Percentiles rank a stretch among this genome's conserved stretches.
Conservation (phyloP, 1,140 invertebrate species). For the Onthophagus taurus region DNA sequence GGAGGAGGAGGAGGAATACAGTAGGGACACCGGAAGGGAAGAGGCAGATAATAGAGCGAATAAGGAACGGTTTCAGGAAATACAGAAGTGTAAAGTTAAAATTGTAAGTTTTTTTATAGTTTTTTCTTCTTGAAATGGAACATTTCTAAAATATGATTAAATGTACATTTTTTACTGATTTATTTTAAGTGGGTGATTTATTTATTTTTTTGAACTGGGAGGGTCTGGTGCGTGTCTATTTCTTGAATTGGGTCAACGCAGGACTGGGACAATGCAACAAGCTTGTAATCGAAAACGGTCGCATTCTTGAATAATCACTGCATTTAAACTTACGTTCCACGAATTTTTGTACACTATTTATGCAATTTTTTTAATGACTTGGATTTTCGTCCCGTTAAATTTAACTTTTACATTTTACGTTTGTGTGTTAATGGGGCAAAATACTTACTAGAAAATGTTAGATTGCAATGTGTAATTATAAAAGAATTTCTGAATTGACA, state of each 20-base stretch:
- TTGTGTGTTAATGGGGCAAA: too few species aligned
- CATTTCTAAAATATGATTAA: background rate
- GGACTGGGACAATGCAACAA: too few species aligned
- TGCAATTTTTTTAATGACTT: too few species aligned
- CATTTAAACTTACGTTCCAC: too few species aligned
- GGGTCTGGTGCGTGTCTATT: slow-evolving; percentile 4
- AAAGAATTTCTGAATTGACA: too few species aligned
- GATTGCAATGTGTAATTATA: too few species aligned
- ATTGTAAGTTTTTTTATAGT: slow-evolving; percentile 22
- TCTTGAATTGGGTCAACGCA: slow-evolving; percentile 8
- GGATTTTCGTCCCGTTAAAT: too few species aligned
- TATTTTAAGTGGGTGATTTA: slow-evolving; percentile 8
- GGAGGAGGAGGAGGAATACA: slow-evolving; percentile 8
- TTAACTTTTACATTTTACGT: too few species aligned
- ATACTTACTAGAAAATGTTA: too few species aligned
- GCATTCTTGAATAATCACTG: too few species aligned
- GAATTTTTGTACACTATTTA: too few species aligned
- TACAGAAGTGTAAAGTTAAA: slow-evolving; percentile 27
- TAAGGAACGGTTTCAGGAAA: slow-evolving; percentile 19
- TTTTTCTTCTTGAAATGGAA: background rate
- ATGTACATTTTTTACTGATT: background rate
- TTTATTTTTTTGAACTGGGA: slow-evolving; percentile 4
- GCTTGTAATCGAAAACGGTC: too few species aligned
- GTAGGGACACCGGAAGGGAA: slow-evolving; percentile 8
- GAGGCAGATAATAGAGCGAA: slow-evolving; percentile 13